Conservation (phyloP, 2,113 vertebrate genomes). For the Lathamus discolor region DNA sequence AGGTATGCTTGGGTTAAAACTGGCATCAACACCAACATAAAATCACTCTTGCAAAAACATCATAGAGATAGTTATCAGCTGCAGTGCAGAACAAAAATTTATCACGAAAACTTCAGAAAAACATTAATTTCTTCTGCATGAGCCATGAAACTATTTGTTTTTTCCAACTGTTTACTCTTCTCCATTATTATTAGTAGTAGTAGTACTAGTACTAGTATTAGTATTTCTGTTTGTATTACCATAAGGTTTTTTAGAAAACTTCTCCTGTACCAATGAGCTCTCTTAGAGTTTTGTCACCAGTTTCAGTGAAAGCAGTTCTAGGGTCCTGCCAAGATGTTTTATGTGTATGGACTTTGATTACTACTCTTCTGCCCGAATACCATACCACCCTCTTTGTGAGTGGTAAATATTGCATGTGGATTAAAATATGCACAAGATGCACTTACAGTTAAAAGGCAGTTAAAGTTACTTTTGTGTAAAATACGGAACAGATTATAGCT, state of each 20-base stretch:
- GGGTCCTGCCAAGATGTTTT: background rate
- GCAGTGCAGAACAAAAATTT: background rate
- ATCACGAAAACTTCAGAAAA: background rate
- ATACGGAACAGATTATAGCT: background rate
- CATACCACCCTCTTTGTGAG: accelerated
- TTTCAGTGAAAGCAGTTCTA: background rate
- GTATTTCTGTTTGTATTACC: background rate
- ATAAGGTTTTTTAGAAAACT: background rate
- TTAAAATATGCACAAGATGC: background rate
- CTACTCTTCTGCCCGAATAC: background rate
- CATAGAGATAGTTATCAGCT: conserved; percentile 43
- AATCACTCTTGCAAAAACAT: conserved; percentile 26
- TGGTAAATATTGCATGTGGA: background rate
- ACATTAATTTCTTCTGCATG: background rate
- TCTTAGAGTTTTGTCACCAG: background rate
- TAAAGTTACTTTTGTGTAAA: background rate
- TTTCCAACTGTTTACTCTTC: background rate
- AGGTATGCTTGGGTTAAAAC: conserved; percentile 58
- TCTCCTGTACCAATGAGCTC: background rate
- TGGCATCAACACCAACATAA: conserved; percentile 39
- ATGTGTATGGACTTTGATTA: background rate
- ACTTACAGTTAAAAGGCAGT: background rate
- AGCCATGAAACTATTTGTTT: background rate
- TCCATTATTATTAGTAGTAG: background rate
- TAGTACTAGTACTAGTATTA: background rate